Evolutionary conservation across 2,113 vertebrate genomes (phyloP), one percentile per base, ranked within the genome.

Genomic region (Tachysurus fulvidraco): DNA sequence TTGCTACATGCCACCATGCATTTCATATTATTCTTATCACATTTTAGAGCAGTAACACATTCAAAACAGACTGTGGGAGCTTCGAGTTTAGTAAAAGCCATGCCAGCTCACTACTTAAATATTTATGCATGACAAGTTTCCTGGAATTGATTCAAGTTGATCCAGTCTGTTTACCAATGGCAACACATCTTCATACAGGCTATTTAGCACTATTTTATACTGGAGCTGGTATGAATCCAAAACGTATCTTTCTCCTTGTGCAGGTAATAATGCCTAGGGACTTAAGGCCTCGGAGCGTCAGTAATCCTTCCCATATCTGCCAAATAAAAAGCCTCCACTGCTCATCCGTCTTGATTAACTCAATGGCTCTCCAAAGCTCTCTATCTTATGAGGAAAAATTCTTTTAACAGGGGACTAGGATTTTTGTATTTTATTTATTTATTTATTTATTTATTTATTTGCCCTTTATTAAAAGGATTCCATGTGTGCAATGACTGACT

Each of bases 321-420:
- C 67, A 81, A 83, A 86, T 83, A 83, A 62, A 84, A 85, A 84
- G 12, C 82, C 76, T 50, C 83, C 77, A 57, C 55, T 76, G 60
- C 59, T 81, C 87, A 86, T 90, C 86, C 84, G 81, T 86, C 81
- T 77, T 76, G 81, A 88, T 86, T 86, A 83, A 12, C 74, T 30
- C 57, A 52, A 30, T 44, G 44, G 79, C 84, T 83, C 83, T 81
- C 83, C 10, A 21, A 88, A 67, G 74, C 76, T 83, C 19, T 64
- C 41, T 5, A 8, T 2, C 36, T 54, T 71, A 73, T 52, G 25
- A 82, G 67, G 19, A 50, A 60, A 5, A 52, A 44, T 76, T 76
- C n/a, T 41, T 44, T 46, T 28, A 73, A 41, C 55, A 14, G 52
- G 62, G 9, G 64, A 81, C 77, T 21, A 3, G 84, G 9, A 80